Evolutionary conservation across 2,888 invertebrate genomes (phyloP).

Genomic region (Tenthredo distinguenda): DNA sequence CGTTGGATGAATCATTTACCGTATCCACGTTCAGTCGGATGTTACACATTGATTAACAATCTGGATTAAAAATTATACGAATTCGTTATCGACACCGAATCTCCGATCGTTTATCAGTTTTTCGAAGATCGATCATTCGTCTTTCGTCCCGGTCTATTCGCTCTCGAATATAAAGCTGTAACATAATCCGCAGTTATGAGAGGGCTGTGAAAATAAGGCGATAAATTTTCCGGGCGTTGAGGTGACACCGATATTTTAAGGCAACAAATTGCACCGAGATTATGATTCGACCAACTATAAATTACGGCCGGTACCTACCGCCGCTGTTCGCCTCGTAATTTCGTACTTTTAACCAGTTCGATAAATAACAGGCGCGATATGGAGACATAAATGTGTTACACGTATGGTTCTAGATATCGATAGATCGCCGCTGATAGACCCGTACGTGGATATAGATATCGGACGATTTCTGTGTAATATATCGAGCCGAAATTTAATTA

Average conservation of each 20-base stretch:
- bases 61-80: not conserved
- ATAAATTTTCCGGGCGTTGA: constrained; percentile 30
- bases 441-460: not conserved
- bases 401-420: not conserved
- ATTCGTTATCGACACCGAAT: too few species aligned
- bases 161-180: not conserved
- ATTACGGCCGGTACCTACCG: not conserved
- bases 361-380: constrained; percentile 5
- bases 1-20: not conserved
- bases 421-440: constrained; percentile 1
- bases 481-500: not conserved
- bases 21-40: not conserved
- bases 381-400: not conserved
- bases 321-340: not conserved
- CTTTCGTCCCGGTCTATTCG: not conserved
- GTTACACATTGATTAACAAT: not conserved
- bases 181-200: not conserved
- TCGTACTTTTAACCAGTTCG: not conserved
- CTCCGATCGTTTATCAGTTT: too few species aligned
- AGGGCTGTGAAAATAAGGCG: not conserved
- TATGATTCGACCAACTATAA: constrained; percentile 39
- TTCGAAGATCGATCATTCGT: too few species aligned
- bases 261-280: constrained; percentile 36
- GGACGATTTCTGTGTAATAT: not conserved
- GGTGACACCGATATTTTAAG: constrained; percentile 40